Percentiles rank a stretch among this genome's conserved stretches.
Conservation (phyloP, 1,140 invertebrate genomes). For the Ylistrum balloti region DNA sequence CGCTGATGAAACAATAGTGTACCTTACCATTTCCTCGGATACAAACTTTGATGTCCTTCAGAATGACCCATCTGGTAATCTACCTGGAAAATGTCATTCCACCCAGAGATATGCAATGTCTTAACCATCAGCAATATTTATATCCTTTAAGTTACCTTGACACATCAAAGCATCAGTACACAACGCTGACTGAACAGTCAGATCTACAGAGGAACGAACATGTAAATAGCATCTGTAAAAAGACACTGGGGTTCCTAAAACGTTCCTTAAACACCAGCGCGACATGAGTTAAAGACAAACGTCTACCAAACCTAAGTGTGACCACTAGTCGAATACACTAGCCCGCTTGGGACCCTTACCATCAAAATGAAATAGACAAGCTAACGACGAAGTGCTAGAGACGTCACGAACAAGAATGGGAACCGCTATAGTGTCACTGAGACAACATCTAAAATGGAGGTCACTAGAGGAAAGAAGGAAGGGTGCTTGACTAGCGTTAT, state of each 20-base stretch:
- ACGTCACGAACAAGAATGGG: conserved; percentile 45
- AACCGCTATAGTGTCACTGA: conserved; percentile 45
- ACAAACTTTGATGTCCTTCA: not conserved
- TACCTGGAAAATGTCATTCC: conserved; percentile 52
- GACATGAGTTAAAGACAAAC: too few species aligned
- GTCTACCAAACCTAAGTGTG: too few species aligned
- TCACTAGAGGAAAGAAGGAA: too few species aligned
- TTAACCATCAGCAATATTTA: conserved; percentile 23
- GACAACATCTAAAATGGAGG: not conserved
- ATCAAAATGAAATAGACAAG: too few species aligned
- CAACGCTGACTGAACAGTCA: not conserved
- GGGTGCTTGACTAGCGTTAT: too few species aligned
- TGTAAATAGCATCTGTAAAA: conserved; percentile 44
- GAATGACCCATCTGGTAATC: conserved; percentile 5
- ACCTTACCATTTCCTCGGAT: conserved; percentile 27
- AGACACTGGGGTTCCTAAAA: conserved; percentile 43
- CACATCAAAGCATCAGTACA: not conserved
- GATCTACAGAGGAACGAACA: conserved; percentile 44
- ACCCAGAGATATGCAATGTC: conserved; percentile 42
- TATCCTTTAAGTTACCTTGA: conserved; percentile 14
- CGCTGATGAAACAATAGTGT: conserved; percentile 49
- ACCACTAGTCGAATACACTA: too few species aligned
- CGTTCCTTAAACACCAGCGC: too few species aligned
- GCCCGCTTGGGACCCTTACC: too few species aligned
- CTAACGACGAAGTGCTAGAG: conserved; percentile 36